phyloP scores from a whole-genome alignment of 2,113 vertebrate species.

The Barbus barbus region DNA sequence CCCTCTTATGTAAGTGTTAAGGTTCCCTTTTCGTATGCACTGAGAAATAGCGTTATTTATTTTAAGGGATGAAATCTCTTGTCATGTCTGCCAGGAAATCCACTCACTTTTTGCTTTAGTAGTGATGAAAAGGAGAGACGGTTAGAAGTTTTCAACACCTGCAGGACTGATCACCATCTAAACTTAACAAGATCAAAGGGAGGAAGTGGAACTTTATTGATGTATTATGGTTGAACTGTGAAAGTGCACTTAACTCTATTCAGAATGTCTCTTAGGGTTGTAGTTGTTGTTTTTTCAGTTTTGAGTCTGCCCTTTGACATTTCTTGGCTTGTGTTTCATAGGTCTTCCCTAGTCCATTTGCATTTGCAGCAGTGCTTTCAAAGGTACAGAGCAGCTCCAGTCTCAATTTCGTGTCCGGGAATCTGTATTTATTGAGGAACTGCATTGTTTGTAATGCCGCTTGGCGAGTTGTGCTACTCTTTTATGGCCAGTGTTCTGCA shows the following conservation, averaged over 20 bases:
- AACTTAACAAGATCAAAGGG: slow-evolving; percentile 70
- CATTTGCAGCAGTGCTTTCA: slow-evolving; percentile 52
- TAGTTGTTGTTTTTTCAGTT: slow-evolving; percentile 42
- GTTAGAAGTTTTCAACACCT: slow-evolving; percentile 74
- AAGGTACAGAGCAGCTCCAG: slow-evolving; percentile 69
- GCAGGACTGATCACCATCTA: slow-evolving; percentile 61
- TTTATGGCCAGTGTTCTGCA: slow-evolving; percentile 61
- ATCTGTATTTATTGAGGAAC: slow-evolving; percentile 58
- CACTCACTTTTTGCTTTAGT: slow-evolving; percentile 66
- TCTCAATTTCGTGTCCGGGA: slow-evolving; percentile 64
- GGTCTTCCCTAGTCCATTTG: slow-evolving; percentile 76
- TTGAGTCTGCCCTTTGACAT: slow-evolving; percentile 65
- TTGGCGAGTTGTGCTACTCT: slow-evolving; percentile 49
- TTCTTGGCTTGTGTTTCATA: slow-evolving; percentile 57
- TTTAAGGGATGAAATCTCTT: slow-evolving; percentile 88
- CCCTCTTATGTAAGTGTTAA: slow-evolving; percentile 83
- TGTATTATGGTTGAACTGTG: slow-evolving; percentile 64
- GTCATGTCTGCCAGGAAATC: slow-evolving; percentile 84
- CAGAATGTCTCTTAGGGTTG: slow-evolving; percentile 70
- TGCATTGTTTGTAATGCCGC: slow-evolving; percentile 53
- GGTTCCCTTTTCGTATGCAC: slow-evolving; percentile 88
- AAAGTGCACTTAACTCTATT: slow-evolving; percentile 77
- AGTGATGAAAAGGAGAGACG: slow-evolving; percentile 40
- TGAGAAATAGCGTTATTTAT: slow-evolving; percentile 89
- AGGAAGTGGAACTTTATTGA: slow-evolving; percentile 50